Percentiles rank a stretch among this genome's conserved stretches.
phyloP scores from a whole-genome alignment of 2,888 invertebrate genomes.

The Leucophenga montana region DNA sequence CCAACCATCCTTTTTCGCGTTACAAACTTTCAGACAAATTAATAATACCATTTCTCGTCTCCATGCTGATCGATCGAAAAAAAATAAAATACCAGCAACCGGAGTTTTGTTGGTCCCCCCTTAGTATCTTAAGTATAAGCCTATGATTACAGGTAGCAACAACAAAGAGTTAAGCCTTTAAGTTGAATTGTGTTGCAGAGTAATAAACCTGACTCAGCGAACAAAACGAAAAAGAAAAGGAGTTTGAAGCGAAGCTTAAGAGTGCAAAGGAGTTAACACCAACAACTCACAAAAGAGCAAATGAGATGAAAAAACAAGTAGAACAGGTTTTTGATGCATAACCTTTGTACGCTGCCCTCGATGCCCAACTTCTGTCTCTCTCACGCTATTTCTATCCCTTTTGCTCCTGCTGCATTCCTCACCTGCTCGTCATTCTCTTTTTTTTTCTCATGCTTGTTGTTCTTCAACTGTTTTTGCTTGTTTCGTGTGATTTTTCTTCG shows the following conservation, averaged over 20 bases:
- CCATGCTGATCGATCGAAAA: too few relatives aligned
- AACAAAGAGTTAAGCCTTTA: background rate
- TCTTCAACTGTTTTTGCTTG: too few relatives aligned
- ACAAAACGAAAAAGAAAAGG: constrained; percentile 28
- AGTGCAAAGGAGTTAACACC: background rate
- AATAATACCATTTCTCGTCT: too few relatives aligned
- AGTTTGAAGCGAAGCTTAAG: background rate
- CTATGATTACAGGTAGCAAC: background rate
- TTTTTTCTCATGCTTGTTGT: too few relatives aligned
- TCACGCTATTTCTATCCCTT: background rate
- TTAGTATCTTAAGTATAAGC: too few relatives aligned
- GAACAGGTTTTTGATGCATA: constrained; percentile 52
- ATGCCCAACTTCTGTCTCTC: constrained; percentile 46
- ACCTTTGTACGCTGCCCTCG: constrained; percentile 20
- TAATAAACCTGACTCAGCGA: background rate
- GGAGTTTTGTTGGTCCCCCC: too few relatives aligned
- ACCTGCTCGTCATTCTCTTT: constrained; percentile 17
- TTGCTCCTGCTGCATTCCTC: constrained; percentile 3
- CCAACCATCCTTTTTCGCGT: too few relatives aligned
- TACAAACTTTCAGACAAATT: too few relatives aligned
- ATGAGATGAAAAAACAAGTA: constrained; percentile 50
- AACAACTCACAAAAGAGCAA: background rate
- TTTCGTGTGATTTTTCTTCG: too few relatives aligned
- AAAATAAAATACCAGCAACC: too few relatives aligned
- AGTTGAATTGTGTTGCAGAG: too few relatives aligned